Conservation (phyloP, 2,797 vertebrate genomes). For the Sus cebifrons region DNA sequence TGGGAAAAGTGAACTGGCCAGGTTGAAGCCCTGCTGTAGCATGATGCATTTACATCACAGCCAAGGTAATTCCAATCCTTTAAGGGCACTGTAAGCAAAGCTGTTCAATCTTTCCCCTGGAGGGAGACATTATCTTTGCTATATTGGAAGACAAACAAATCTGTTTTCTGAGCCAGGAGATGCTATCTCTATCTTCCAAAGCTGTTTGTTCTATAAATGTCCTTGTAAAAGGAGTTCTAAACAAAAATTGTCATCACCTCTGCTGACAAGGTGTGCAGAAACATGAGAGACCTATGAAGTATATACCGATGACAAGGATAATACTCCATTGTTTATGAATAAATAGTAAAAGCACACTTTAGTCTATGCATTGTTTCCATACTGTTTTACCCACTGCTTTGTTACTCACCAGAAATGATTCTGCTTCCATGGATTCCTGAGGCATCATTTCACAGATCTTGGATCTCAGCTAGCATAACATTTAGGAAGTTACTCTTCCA, state of each 20-base stretch:
- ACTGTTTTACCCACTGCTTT: background rate
- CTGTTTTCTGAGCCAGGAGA: constrained; percentile 1
- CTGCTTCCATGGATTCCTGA: background rate
- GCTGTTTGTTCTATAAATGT: background rate
- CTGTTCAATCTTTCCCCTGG: background rate
- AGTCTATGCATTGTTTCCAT: background rate
- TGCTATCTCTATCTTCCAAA: background rate
- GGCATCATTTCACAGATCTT: background rate
- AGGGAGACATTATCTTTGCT: background rate
- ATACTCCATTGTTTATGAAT: background rate
- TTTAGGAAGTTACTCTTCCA: background rate
- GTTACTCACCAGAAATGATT: background rate
- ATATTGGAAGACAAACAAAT: background rate
- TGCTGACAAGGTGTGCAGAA: background rate
- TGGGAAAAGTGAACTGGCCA: background rate
- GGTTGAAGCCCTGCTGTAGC: background rate
- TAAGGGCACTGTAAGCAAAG: background rate
- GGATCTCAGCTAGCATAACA: background rate
- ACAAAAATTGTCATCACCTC: background rate
- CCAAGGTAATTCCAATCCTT: background rate
- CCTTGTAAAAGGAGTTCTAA: background rate
- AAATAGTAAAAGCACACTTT: background rate
- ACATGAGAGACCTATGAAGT: background rate
- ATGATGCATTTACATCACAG: background rate
- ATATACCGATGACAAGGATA: background rate